phyloP scores from a whole-genome alignment of 1,140 invertebrate genomes.

The Brachionus koreanus region DNA sequence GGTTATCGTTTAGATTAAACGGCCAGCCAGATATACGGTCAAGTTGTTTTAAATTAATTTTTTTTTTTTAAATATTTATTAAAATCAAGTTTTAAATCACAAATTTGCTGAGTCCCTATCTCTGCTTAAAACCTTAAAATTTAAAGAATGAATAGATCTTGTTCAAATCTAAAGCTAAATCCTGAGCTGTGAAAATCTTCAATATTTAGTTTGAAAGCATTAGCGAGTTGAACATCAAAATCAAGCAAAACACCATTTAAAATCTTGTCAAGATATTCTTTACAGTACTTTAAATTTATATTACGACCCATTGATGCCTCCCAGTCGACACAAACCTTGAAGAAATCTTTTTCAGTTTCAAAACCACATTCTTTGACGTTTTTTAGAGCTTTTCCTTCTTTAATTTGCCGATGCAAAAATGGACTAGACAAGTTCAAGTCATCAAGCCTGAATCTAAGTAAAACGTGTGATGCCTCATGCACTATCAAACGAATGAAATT shows the following conservation, averaged over 20 bases:
- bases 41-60: too few species aligned
- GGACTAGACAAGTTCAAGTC: neutral
- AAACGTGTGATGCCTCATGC: neutral
- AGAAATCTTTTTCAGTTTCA: neutral
- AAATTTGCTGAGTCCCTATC: too few species aligned
- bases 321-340: neutral
- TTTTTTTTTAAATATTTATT: too few species aligned
- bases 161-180: neutral
- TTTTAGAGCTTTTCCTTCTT: neutral
- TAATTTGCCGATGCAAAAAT: neutral
- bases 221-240: neutral
- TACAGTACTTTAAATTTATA: neutral
- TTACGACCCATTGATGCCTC: neutral
- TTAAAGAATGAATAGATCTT: too few species aligned
- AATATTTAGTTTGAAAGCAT: neutral
- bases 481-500: constrained; percentile 4
- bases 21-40: too few species aligned
- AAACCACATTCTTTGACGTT: neutral
- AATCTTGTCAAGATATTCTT: neutral
- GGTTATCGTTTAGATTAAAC: too few species aligned
- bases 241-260: neutral
- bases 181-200: neutral
- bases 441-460: neutral
- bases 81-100: too few species aligned
- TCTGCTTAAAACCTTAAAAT: too few species aligned